Evolutionary conservation across 2,113 vertebrate species (phyloP).

Genomic region (Nothocercus nigrocapillus): DNA sequence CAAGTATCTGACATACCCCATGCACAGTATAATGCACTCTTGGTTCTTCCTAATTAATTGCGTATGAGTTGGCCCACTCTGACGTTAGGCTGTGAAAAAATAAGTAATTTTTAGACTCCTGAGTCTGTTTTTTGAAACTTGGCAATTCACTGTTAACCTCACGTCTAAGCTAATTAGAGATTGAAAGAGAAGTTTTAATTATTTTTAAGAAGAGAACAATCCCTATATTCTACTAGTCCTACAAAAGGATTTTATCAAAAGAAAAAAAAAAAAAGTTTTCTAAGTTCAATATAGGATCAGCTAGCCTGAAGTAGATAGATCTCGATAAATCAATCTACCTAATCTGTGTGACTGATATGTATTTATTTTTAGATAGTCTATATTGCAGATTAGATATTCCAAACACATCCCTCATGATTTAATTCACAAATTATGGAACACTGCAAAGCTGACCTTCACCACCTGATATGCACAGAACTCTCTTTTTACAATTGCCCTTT

Average conservation of each 20-base stretch:
- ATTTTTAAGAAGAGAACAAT: neutral
- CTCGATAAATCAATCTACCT: neutral
- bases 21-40: neutral
- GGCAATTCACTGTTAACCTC: neutral
- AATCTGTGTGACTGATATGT: neutral
- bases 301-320: neutral
- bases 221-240: neutral
- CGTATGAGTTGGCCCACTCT: neutral
- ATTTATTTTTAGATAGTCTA: neutral
- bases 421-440: neutral
- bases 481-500: neutral
- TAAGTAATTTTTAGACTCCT: neutral
- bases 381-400: neutral
- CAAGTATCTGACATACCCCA: neutral
- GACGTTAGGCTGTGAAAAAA: neutral
- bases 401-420: neutral
- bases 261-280: neutral
- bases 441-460: neutral
- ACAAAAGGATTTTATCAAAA: neutral
- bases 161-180: neutral
- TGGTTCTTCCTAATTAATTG: neutral
- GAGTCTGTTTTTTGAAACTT: neutral
- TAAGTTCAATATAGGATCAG: neutral
- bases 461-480: neutral
- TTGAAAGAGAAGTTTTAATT: neutral